These are phyloP conservation scores for Caranx ignobilis DNA, from an alignment of 2,113 vertebrate genomes.

Conservation along the genomic window DNA sequence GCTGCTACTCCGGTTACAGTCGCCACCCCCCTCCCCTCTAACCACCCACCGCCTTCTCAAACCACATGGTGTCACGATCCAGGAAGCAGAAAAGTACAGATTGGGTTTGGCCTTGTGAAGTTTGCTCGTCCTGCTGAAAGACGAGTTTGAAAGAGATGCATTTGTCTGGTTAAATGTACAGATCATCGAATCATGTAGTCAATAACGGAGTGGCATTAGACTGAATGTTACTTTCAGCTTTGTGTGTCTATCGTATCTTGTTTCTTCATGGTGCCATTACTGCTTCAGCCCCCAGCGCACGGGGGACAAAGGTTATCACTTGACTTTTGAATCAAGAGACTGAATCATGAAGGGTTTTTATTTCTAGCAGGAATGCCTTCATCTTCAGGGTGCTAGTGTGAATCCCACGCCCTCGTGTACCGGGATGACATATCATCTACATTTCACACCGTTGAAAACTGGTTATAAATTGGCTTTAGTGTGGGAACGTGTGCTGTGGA, in stretches of 20 bases:
- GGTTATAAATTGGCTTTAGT: slow-evolving; percentile 28
- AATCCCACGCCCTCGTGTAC: slow-evolving; percentile 19
- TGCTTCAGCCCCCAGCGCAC: slow-evolving; percentile 27
- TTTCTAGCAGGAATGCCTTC: slow-evolving; percentile 53
- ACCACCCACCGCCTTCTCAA: slow-evolving; percentile 11
- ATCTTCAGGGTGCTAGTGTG: slow-evolving; percentile 59
- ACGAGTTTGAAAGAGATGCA: not conserved
- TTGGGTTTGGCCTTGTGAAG: slow-evolving; percentile 29
- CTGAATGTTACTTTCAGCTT: slow-evolving; percentile 56
- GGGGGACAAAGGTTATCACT: not conserved
- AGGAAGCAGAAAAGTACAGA: slow-evolving; percentile 47
- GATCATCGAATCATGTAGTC: slow-evolving; percentile 33
- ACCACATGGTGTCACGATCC: slow-evolving; percentile 37
- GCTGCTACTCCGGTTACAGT: slow-evolving; percentile 49
- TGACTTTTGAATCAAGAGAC: slow-evolving; percentile 15
- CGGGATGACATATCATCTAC: slow-evolving; percentile 48
- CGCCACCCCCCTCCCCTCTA: not conserved
- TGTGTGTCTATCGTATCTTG: slow-evolving; percentile 7
- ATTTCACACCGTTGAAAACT: slow-evolving; percentile 31
- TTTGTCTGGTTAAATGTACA: slow-evolving; percentile 53
- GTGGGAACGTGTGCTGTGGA: slow-evolving; percentile 24
- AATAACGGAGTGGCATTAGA: slow-evolving; percentile 28
- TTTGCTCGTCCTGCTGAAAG: not conserved
- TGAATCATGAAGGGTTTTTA: slow-evolving; percentile 34
- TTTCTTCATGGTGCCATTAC: slow-evolving; percentile 58